These are phyloP conservation scores for Xylophagus ater DNA, from an alignment of 2,888 invertebrate species.

Conservation along the genomic window DNA sequence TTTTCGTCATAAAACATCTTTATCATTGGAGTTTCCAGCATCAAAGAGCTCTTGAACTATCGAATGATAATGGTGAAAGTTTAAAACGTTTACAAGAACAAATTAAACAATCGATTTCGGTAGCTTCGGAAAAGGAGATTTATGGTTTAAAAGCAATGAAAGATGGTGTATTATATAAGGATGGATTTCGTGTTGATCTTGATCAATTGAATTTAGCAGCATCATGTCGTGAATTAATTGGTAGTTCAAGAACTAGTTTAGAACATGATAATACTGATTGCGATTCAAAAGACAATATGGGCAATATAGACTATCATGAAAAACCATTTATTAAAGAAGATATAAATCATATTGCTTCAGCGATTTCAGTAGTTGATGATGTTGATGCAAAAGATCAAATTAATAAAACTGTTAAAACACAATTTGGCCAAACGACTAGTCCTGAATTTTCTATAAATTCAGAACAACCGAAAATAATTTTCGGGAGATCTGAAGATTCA, in stretches of 20 bases:
- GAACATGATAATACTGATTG: constrained; percentile 19
- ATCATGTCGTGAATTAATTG: background rate
- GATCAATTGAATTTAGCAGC: too few relatives aligned
- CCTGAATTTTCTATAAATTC: constrained; percentile 21
- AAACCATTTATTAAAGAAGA: constrained; percentile 11
- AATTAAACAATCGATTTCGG: constrained; percentile 24
- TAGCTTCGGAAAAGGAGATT: constrained; percentile 24
- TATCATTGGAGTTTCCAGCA: constrained; percentile 34
- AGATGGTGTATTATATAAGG: constrained; percentile 34
- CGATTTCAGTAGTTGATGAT: background rate
- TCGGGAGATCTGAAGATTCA: constrained; percentile 31
- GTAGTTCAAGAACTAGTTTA: constrained; percentile 18
- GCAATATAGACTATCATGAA: constrained; percentile 11
- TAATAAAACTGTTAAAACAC: constrained; percentile 31
- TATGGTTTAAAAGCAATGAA: constrained; percentile 28
- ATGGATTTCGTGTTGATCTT: constrained; percentile 33
- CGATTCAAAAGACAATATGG: constrained; percentile 15
- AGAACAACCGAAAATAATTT: constrained; percentile 23
- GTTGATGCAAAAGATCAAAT: constrained; percentile 18
- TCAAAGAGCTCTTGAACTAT: constrained; percentile 15
- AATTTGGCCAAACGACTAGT: constrained; percentile 29
- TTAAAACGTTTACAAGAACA: constrained; percentile 28
- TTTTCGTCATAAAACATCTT: constrained; percentile 33
- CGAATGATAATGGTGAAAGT: constrained; percentile 18
- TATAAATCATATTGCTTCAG: background rate